phyloP scores from a whole-genome alignment of 64 coral and sea anemone species.

The Acropora yongei region DNA sequence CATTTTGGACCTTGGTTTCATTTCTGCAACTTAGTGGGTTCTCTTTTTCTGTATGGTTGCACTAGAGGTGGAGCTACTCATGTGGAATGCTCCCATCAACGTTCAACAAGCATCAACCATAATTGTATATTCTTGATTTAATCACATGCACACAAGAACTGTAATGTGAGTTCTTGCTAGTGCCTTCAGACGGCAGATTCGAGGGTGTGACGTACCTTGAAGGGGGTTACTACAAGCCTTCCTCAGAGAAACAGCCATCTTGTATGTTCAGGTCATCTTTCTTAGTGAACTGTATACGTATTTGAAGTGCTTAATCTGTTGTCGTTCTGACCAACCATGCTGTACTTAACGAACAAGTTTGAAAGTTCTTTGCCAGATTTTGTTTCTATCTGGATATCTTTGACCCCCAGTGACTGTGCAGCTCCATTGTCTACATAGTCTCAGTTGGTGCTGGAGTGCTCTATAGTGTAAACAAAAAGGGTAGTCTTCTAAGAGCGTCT shows the following conservation, averaged over 20 bases:
- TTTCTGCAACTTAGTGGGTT: no score
- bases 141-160: no score
- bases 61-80: no score
- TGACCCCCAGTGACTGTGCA: neutral
- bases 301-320: neutral
- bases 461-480: neutral
- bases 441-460: neutral
- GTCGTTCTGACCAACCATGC: neutral
- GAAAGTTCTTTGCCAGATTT: no score
- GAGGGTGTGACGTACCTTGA: neutral
- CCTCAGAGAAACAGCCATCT: conserved; percentile 28
- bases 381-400: no score
- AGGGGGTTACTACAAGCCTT: neutral
- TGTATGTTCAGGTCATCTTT: conserved; percentile 31
- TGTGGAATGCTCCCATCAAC: no score
- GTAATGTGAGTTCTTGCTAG: no score
- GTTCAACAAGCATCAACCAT: no score
- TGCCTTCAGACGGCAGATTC: neutral
- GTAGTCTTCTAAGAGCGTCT: conserved; percentile 7
- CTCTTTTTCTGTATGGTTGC: no score
- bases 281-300: neutral
- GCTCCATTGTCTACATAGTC: neutral
- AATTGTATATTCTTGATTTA: no score
- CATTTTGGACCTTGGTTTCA: no score
- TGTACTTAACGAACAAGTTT: neutral